These are phyloP conservation scores for Montipora sp. DNA, from an alignment of 64 coral and sea anemone species.

Conservation along the genomic window DNA sequence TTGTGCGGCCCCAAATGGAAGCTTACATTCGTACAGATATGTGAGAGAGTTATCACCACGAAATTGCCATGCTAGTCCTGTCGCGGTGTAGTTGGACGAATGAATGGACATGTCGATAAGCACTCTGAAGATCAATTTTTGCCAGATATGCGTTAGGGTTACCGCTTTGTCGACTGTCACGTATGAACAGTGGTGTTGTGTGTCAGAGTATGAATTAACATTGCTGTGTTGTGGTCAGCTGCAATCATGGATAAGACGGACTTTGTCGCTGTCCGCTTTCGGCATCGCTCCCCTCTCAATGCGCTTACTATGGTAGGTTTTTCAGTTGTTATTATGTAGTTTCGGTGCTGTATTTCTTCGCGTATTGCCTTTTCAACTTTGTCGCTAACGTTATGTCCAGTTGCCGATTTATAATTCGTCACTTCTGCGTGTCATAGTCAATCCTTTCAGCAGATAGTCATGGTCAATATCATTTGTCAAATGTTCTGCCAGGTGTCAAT, in stretches of 20 bases:
- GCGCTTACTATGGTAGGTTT: slow-evolving; percentile 69
- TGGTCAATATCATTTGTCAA: slow-evolving; percentile 18
- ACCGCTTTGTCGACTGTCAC: neutral
- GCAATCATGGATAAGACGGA: slow-evolving; percentile 64
- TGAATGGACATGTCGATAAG: slow-evolving; percentile 63
- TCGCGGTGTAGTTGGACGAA: slow-evolving; percentile 32
- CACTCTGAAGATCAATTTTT: slow-evolving; percentile 34
- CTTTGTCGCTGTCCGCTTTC: slow-evolving; percentile 36
- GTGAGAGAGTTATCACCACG: slow-evolving; percentile 16
- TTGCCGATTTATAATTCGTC: slow-evolving; percentile 51
- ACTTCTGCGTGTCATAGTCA: neutral
- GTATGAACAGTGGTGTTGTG: neutral
- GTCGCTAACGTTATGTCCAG: neutral
- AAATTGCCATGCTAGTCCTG: slow-evolving; percentile 47
- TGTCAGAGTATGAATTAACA: neutral
- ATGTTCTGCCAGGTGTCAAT: slow-evolving; percentile 12
- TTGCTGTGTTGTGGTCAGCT: slow-evolving; percentile 12
- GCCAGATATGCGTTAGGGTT: too few relatives aligned
- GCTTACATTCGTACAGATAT: slow-evolving; percentile 55
- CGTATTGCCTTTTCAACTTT: slow-evolving; percentile 10
- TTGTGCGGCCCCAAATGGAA: slow-evolving; percentile 46
- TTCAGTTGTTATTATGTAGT: slow-evolving; percentile 24
- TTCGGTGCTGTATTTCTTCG: slow-evolving; percentile 14
- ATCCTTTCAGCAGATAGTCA: neutral
- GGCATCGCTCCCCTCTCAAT: slow-evolving; percentile 40